Conservation (phyloP, 2,797 vertebrate species). For the Gobionotothen gibberifrons region DNA sequence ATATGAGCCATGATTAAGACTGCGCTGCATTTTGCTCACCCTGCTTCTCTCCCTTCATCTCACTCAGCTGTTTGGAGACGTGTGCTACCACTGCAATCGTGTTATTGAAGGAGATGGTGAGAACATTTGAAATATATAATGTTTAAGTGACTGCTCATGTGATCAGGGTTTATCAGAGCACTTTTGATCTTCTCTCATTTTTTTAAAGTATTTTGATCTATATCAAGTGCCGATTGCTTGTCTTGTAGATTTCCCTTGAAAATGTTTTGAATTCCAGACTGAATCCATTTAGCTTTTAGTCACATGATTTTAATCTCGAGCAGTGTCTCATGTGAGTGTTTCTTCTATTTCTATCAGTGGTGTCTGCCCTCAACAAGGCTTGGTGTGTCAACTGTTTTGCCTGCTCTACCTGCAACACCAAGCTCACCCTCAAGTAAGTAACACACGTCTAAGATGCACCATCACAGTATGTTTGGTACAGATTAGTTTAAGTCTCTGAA, state of each 20-base stretch:
- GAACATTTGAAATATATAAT: slow-evolving; percentile 44
- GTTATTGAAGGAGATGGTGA: slow-evolving; percentile 98
- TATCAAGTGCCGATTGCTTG: not conserved
- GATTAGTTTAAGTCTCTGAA: not conserved
- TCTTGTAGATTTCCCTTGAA: not conserved
- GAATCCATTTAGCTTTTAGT: not conserved
- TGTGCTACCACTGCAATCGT: slow-evolving; percentile 97
- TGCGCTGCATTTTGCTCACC: slow-evolving; percentile 24
- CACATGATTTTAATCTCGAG: not conserved
- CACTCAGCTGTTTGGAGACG: slow-evolving; percentile 94
- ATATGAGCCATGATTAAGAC: not conserved
- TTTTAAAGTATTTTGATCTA: not conserved
- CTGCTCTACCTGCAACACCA: slow-evolving; percentile 98
- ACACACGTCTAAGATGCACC: not conserved
- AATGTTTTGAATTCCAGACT: not conserved
- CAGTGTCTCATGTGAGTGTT: slow-evolving; percentile 18
- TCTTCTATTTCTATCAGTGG: slow-evolving; percentile 82
- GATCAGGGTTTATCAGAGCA: not conserved
- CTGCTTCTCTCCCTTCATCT: slow-evolving; percentile 35
- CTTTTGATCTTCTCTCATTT: not conserved
- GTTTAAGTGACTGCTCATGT: not conserved
- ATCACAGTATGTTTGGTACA: not conserved
- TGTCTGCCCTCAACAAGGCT: slow-evolving; percentile 98
- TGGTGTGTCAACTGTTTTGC: slow-evolving; percentile 99
- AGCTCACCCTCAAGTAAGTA: slow-evolving; percentile 99